Base-by-base conservation (phyloP, 2,888 invertebrate genomes). In the Lapara coniferarum region DNA sequence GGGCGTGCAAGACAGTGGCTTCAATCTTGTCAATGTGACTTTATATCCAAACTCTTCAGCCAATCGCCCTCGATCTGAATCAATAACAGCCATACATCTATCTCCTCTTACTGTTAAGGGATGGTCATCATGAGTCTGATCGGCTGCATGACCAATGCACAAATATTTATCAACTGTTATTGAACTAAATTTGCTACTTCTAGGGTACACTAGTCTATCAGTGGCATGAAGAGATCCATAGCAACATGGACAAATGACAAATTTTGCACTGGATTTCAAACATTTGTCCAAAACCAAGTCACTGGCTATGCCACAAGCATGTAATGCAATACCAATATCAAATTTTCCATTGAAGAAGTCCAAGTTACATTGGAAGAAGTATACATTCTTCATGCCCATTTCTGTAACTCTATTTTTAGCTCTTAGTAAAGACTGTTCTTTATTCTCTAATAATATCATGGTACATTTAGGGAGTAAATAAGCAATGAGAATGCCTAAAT, bases 251-350 rank as follows among this genome's bases (percentile, higher is more conserved):
- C 98, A 98, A 68, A 97, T 95, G 0, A 98, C 96, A 92, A 99
- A 98, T 74, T 96, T 95, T 0, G 98, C 98, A 70, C 94, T 94
- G 14, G 95, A 95, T 66, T 95, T 91, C 14, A 97, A 94, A 85
- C 99, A 99, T 82, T 97, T 96, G 78, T 97, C 95, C 67, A 99
- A 93, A 0, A 99, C 98, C 72, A 99, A 95, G 89, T 99, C 99
- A 1, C 98, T 98, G 1, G 98, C 98, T 13, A 98, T 97, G 0
- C 99, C 99, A 90, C 99, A 99, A 4, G 98, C 99, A 90, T 99
- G 99, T 51, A 99, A 91, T 5, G 97, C 97, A 52, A 97, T 95
- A 0, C 99, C 99, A 71, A 99, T 95, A 81, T 98, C 95, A 92
- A 98, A 97, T 66, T 94, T 85, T 0, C 97, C 96, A 86, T 94